Evolutionary conservation across 2,888 invertebrate genomes (phyloP).

Genomic region (Sesia bembeciformis): DNA sequence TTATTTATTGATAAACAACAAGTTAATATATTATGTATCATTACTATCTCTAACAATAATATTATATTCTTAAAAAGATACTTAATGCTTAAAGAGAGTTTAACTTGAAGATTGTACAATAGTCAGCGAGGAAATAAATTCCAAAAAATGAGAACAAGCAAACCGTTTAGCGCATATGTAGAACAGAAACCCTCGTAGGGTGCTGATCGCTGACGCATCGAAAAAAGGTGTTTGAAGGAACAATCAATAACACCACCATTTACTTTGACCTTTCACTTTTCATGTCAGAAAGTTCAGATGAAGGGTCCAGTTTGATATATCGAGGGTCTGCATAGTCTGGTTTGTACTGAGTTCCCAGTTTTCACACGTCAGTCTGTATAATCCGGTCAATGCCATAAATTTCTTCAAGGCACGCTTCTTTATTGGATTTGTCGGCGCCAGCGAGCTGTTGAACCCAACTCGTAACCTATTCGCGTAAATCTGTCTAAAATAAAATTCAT

Average conservation of each 20-base stretch:
- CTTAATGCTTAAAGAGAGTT: too few relatives aligned
- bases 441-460: constrained; percentile 45
- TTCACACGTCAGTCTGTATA: constrained; percentile 60
- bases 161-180: constrained; percentile 57
- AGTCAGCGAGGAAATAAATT: constrained; percentile 14
- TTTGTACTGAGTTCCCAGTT: constrained; percentile 29
- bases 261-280: constrained; percentile 31
- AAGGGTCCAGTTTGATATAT: constrained; percentile 17
- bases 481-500: constrained; percentile 46
- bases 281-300: constrained; percentile 19
- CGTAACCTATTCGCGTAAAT: constrained; percentile 41
- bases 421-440: constrained; percentile 62
- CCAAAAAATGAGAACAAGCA: constrained; percentile 27
- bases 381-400: constrained; percentile 70
- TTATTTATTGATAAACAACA: too few relatives aligned
- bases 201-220: constrained; percentile 54
- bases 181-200: constrained; percentile 37
- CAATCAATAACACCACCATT: constrained; percentile 57
- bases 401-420: constrained; percentile 57
- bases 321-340: constrained; percentile 35
- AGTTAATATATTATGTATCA: too few relatives aligned
- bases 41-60: too few relatives aligned
- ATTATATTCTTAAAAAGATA: too few relatives aligned
- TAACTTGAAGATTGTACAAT: too few relatives aligned
- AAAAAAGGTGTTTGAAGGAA: constrained; percentile 55